Conservation (phyloP, 2,888 invertebrate genomes). For the Margaritifera margaritifera region DNA sequence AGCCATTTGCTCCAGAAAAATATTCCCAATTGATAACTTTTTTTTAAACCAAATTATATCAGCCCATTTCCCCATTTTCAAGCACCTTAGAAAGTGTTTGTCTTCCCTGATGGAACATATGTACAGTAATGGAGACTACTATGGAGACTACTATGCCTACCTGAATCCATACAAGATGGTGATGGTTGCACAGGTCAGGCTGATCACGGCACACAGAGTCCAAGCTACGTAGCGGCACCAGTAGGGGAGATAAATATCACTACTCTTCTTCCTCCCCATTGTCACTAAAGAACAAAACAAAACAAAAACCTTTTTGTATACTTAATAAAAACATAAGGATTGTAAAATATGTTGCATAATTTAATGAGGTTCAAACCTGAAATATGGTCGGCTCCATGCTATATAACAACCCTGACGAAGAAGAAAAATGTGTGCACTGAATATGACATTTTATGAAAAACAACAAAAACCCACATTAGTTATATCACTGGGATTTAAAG, state of each 20-base stretch:
- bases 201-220: slow-evolving; percentile 56
- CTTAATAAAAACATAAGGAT: no score
- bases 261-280: slow-evolving; percentile 20
- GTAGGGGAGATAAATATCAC: slow-evolving; percentile 57
- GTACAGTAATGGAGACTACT: neutral
- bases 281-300: slow-evolving; percentile 18
- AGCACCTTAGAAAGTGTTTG: neutral
- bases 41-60: neutral
- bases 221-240: slow-evolving; percentile 68
- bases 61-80: neutral
- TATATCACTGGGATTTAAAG: no score
- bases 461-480: no score
- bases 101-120: neutral
- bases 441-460: no score
- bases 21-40: no score
- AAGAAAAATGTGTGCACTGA: no score
- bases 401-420: no score
- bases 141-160: slow-evolving; percentile 27
- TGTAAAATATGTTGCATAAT: no score
- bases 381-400: no score
- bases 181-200: slow-evolving; percentile 53
- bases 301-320: neutral
- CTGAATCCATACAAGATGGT: slow-evolving; percentile 68
- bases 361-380: no score
- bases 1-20: no score